A percentile compares a stretch with the other conserved stretches of the same genome.
Conservation (phyloP, 2,797 vertebrate species). For the Enteromius fasciolatus region DNA sequence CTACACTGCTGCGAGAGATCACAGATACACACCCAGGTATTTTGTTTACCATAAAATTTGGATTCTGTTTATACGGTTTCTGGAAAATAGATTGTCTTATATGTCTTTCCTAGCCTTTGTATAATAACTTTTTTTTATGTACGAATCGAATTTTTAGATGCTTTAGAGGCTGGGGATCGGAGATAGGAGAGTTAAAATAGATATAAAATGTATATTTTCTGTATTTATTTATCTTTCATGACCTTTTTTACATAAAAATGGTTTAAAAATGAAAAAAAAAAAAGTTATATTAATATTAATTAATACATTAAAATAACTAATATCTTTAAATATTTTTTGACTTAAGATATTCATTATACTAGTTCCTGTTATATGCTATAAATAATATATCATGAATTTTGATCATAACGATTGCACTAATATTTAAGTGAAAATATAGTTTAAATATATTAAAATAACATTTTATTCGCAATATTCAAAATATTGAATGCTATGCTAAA, state of each 20-base stretch:
- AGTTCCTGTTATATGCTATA: not conserved
- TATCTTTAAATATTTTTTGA: too few relatives aligned
- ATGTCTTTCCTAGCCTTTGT: not conserved
- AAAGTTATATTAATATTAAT: too few relatives aligned
- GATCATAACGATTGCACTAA: not conserved
- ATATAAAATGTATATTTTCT: not conserved
- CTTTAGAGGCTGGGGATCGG: not conserved
- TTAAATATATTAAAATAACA: not conserved
- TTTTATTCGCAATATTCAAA: not conserved
- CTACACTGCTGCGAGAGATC: not conserved
- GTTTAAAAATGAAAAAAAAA: not conserved
- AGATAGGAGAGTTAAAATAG: not conserved
- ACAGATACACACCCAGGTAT: constrained; percentile 7
- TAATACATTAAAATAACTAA: too few relatives aligned
- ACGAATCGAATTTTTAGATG: not conserved
- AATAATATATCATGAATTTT: not conserved
- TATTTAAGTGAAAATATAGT: not conserved
- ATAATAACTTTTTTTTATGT: not conserved
- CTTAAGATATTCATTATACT: not conserved
- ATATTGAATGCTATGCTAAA: not conserved
- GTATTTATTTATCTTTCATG: not conserved
- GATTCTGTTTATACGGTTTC: not conserved
- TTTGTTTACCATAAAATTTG: not conserved
- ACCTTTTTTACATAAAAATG: not conserved
- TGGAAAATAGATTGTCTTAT: not conserved